Percentiles rank a stretch among this genome's conserved stretches.
Evolutionary conservation across 2,797 vertebrate genomes (phyloP).

Genomic region (Eulemur rubriventer): DNA sequence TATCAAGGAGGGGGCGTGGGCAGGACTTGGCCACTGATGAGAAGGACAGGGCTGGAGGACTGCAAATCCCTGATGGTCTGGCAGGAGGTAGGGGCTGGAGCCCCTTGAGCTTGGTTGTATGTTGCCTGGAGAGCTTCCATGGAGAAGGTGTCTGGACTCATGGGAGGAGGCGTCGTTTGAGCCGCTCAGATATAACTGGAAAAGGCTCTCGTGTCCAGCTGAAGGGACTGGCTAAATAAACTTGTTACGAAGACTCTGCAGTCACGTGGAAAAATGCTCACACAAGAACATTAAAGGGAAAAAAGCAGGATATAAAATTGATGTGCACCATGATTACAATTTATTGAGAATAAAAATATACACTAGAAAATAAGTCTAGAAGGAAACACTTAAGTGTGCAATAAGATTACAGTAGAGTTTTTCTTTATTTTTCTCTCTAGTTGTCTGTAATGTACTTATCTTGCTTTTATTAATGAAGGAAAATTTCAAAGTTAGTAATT

Average conservation of each 20-base stretch:
- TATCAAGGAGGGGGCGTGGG: not conserved
- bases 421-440: not conserved
- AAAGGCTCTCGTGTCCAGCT: not conserved
- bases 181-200: not conserved
- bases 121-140: not conserved
- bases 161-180: not conserved
- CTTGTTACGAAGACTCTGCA: not conserved
- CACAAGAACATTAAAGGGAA: no score
- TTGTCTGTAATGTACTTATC: not conserved
- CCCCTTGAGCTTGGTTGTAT: not conserved
- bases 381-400: not conserved
- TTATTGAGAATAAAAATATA: not conserved
- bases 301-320: not conserved
- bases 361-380: not conserved
- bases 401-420: not conserved
- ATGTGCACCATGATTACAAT: not conserved
- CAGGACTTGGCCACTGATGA: not conserved
- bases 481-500: not conserved
- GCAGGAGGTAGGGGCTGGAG: not conserved
- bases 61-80: not conserved
- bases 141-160: not conserved
- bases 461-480: constrained; percentile 8
- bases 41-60: not conserved
- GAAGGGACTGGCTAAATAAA: not conserved
- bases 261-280: not conserved